Percentiles rank a stretch among this genome's conserved stretches.
Evolutionary conservation across 2,888 invertebrate species (phyloP).

Genomic region (Oasisia sp.): DNA sequence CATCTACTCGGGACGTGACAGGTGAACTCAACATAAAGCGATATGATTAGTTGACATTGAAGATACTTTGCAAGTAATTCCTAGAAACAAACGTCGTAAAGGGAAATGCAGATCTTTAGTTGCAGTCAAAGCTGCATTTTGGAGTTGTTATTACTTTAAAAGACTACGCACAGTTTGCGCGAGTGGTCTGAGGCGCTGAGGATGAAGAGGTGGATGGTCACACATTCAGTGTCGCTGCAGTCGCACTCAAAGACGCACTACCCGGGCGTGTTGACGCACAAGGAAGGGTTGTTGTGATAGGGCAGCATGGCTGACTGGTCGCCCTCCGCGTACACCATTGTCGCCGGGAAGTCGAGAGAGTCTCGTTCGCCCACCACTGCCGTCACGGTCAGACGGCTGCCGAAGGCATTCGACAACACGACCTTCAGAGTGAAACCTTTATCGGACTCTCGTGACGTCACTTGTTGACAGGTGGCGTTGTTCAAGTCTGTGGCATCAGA

Average conservation of each 20-base stretch:
- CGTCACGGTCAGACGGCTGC: not conserved
- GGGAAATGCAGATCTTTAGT: no score
- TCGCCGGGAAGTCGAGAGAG: not conserved
- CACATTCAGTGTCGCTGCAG: not conserved
- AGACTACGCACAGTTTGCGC: no score
- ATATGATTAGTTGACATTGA: no score
- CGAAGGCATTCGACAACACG: not conserved
- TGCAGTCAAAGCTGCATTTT: no score
- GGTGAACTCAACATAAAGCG: no score
- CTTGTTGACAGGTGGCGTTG: no score
- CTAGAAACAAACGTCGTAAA: no score
- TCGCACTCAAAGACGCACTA: not conserved
- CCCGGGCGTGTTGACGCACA: not conserved
- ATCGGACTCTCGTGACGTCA: not conserved
- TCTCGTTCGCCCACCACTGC: not conserved
- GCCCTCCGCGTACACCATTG: not conserved
- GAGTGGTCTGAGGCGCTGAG: not conserved
- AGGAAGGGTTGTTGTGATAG: not conserved
- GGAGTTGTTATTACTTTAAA: no score
- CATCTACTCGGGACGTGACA: no score
- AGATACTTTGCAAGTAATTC: no score
- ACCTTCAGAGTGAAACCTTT: not conserved
- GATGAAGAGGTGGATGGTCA: not conserved
- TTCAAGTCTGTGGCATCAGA: not conserved
- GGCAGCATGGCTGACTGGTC: not conserved